Base-by-base conservation (phyloP, 2,113 vertebrate species). In the Tretioscincus oriximinensis region DNA sequence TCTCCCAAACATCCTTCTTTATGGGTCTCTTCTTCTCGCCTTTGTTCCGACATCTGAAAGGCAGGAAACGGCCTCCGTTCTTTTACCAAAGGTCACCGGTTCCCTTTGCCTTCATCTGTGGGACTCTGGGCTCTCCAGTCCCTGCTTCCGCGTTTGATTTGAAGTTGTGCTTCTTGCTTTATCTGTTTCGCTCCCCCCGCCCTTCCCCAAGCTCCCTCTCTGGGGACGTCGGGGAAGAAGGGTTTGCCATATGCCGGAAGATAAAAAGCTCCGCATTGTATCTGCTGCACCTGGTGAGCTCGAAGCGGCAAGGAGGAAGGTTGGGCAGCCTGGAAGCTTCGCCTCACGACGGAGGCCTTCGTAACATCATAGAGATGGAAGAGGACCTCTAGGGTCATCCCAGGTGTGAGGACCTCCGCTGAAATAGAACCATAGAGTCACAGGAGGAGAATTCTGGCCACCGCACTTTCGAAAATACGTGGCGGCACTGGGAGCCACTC, bases 11-110 rank as follows among this genome's bases (percentile, higher is more conserved):
- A 24, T 60, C n/a, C 29, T 45, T 10, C 54, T 69, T 66, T 7
- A 26, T n/a, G 29, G 47, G 14, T 26, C 28, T 35, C 31, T n/a
- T 64, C 29, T 8, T 8, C 49, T 41, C 49, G 8, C 11, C 31
- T 83, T 77, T 71, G 45, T 41, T 28, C 75, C 10, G 67, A 77
- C 61, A 41, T 65, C 74, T 77, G 67, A 77, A 60, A 51, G 7
- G 10, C n/a, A 29, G 45, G 47, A n/a, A 26, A 71, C 18, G 58
- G 64, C 22, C 75, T 45, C 11, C 6, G 22, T 77, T 71, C 45
- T 60, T 72, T 65, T 14, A 58, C 49, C 35, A 58, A 49, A 47
- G 70, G 41, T 77, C 74, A 71, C 67, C n/a, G 10, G 2, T 35
- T 6, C 49, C 24, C 71, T 63, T 77, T 49, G 51, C 61, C 64